These are phyloP conservation scores for Pteronura brasiliensis DNA, from an alignment of 2,113 vertebrate species.

Conservation along the genomic window DNA sequence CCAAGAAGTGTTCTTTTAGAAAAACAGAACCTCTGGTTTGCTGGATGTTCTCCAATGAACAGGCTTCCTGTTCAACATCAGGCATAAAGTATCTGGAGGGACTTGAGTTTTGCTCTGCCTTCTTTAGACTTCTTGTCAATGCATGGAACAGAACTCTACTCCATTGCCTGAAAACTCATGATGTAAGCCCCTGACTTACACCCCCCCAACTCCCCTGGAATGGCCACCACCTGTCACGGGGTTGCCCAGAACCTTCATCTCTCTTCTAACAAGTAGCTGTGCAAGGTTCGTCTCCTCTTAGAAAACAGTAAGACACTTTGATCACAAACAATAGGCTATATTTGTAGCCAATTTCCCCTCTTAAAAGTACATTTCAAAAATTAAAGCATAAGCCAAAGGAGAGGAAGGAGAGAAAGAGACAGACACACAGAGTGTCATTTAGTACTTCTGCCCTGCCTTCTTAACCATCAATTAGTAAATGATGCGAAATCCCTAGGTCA, in stretches of 20 bases:
- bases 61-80: constrained; percentile 31
- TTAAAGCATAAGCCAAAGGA: not conserved
- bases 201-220: not conserved
- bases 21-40: not conserved
- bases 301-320: constrained; percentile 11
- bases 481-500: not conserved
- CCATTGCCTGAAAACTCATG: not conserved
- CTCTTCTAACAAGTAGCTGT: not conserved
- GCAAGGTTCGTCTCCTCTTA: not conserved
- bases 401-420: not conserved
- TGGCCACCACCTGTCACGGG: not conserved
- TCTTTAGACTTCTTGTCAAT: not conserved
- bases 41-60: constrained; percentile 18
- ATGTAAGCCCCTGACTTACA: not conserved
- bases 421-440: not conserved
- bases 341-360: not conserved
- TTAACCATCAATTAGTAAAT: constrained; percentile 22
- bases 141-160: not conserved
- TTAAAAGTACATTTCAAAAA: not conserved
- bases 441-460: not conserved
- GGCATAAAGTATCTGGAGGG: not conserved
- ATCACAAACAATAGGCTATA: not conserved
- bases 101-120: not conserved
- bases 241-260: not conserved
- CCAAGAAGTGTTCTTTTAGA: constrained; percentile 29